phyloP scores from a whole-genome alignment of 1,140 invertebrate species.

The Hyles vespertilio region DNA sequence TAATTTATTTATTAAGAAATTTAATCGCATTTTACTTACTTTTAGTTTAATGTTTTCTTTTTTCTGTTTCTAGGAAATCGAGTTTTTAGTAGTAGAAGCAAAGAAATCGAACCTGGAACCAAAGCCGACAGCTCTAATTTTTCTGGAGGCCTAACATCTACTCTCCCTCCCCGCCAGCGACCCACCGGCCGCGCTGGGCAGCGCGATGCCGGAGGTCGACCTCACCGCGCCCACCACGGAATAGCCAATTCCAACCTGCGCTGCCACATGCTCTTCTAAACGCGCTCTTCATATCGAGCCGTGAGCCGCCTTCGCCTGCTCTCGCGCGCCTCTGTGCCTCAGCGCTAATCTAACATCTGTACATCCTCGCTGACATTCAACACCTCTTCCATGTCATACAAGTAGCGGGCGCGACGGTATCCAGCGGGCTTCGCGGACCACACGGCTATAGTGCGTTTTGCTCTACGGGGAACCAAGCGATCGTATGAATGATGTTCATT shows the following conservation, averaged over 20 bases:
- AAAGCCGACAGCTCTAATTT: constrained; percentile 90
- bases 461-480: constrained; percentile 38
- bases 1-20: neutral
- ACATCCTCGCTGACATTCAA: too few relatives aligned
- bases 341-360: too few relatives aligned
- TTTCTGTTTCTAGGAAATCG: constrained; percentile 80
- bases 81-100: constrained; percentile 92
- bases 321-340: too few relatives aligned
- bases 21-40: neutral
- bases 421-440: neutral
- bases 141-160: constrained; percentile 92
- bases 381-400: too few relatives aligned
- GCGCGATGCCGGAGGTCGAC: constrained; percentile 77
- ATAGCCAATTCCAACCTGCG: constrained; percentile 76
- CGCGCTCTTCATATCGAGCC: constrained; percentile 1
- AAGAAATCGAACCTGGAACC: constrained; percentile 93
- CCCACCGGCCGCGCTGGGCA: constrained; percentile 79
- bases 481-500: constrained; percentile 17
- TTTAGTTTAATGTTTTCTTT: too few relatives aligned
- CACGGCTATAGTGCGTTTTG: constrained; percentile 20
- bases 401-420: too few relatives aligned
- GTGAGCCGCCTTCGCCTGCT: neutral
- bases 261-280: constrained; percentile 76
- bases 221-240: constrained; percentile 77
- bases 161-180: constrained; percentile 86